phyloP scores from a whole-genome alignment of 2,888 invertebrate species.

The Pseudoips prasinana region DNA sequence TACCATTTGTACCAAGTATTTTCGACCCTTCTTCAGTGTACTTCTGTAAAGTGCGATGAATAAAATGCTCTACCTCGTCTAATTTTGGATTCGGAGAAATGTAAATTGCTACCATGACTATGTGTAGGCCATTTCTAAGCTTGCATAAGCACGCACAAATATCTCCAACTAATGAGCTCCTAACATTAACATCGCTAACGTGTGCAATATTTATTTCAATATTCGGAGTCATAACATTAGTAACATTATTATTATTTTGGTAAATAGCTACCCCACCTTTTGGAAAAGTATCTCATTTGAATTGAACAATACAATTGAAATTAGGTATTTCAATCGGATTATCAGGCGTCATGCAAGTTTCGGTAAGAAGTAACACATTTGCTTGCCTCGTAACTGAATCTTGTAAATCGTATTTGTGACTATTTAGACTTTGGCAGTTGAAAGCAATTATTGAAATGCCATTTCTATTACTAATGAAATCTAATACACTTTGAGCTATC shows the following conservation, averaged over 20 bases:
- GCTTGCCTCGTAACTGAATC: constrained; percentile 18
- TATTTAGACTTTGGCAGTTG: constrained; percentile 20
- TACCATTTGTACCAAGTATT: constrained; percentile 26
- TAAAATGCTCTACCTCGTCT: constrained; percentile 32
- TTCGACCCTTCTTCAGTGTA: constrained; percentile 27
- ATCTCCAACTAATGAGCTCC: constrained; percentile 24
- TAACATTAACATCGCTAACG: constrained; percentile 26
- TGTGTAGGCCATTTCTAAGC: constrained; percentile 28
- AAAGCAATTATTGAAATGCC: constrained; percentile 20
- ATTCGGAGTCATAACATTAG: constrained; percentile 25
- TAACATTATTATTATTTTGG: constrained; percentile 25
- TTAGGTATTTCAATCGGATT: constrained; percentile 29
- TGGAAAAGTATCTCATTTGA: constrained; percentile 30
- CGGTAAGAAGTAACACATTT: constrained; percentile 22
- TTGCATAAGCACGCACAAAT: constrained; percentile 24
- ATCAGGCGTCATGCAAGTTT: constrained; percentile 25
- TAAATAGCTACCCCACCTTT: constrained; percentile 36
- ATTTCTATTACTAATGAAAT: constrained; percentile 22
- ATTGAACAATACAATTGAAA: constrained; percentile 34
- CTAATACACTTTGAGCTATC: constrained; percentile 21
- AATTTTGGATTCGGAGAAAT: constrained; percentile 34
- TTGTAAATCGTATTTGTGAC: constrained; percentile 20
- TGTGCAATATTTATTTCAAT: constrained; percentile 32
- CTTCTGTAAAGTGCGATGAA: constrained; percentile 31
- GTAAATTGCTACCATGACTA: constrained; percentile 29